Evolutionary conservation across 1,140 invertebrate species (phyloP).

Genomic region (Paraescarpia echinospica): DNA sequence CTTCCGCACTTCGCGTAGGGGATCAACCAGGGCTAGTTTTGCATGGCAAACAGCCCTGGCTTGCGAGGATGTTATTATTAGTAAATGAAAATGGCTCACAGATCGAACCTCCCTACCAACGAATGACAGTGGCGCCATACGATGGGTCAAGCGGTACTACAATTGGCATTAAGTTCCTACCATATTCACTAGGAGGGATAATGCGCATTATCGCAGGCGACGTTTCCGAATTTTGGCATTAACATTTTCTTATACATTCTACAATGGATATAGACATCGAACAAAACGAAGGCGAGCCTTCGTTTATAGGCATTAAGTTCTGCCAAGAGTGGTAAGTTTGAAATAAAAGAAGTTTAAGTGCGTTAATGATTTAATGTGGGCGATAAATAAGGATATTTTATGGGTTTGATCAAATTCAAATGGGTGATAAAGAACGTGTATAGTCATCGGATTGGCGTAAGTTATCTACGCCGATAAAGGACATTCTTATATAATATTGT

Average conservation of each 20-base stretch:
- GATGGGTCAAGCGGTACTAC: too few relatives aligned
- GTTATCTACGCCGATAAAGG: too few relatives aligned
- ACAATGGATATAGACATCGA: not conserved
- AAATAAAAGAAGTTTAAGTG: not conserved
- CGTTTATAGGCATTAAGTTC: conserved; percentile 16
- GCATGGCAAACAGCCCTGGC: too few relatives aligned
- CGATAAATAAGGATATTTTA: not conserved
- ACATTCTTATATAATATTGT: too few relatives aligned
- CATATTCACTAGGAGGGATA: not conserved
- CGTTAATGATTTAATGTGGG: not conserved
- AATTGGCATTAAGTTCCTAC: not conserved
- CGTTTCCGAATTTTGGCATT: not conserved
- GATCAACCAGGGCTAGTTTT: too few relatives aligned
- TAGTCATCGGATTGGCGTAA: too few relatives aligned
- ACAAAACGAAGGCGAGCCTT: not conserved
- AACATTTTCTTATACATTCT: not conserved
- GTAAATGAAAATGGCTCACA: too few relatives aligned
- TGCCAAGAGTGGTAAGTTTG: conserved; percentile 14
- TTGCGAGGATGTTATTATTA: too few relatives aligned
- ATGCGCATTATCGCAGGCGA: not conserved
- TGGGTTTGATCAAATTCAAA: not conserved
- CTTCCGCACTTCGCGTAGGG: too few relatives aligned
- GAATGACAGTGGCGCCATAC: too few relatives aligned
- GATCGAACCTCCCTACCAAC: too few relatives aligned
- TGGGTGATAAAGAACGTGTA: too few relatives aligned